Base-by-base conservation (phyloP, 1,140 invertebrate genomes). In the Lasioglossum baleicum region DNA sequence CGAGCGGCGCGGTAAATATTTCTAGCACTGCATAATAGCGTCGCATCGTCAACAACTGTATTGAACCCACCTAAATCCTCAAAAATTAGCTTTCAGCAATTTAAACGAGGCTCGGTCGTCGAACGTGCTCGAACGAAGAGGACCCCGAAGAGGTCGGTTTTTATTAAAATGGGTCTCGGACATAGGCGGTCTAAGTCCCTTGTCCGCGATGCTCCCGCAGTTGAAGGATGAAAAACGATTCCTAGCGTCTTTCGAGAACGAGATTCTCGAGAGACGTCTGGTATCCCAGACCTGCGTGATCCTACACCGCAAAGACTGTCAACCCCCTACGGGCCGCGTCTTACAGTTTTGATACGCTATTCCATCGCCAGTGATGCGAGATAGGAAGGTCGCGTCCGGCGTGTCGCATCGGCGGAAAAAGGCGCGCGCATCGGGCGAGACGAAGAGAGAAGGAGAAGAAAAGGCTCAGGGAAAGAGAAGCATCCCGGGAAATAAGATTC, bases 401-500 rank as follows among this genome's bases (percentile, higher is more conserved):
- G 44, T 13, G 44, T 10, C 44, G 44, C 44, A 2, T 35, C 35
- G 42, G n/a, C 22, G 53, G n/a, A 58, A 13, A 4, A 42, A 44
- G 31, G 20, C 22, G 61, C n/a, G 26, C 26, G 26, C 26, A 26
- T 26, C 26, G 26, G 26, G 0, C 26, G 53, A 44, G 42, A 35
- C 20, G 53, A 63, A 42, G 40, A 60, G 67, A 61, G 63, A 69
- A 4, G 10, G 72, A 26, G 82, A 81, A 77, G 75, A 86, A 77
- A 73, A 75, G 75, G 61, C 83, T 78, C 70, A 79, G 77, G 64
- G 53, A 58, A n/a, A 56, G 17, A n/a, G 86, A 73, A 80, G 84
- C 81, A 87, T 88, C 84, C 58, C 82, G 87, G 87, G 85, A 88
- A 88, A 88, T 88, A 88, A 88, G 85, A 86, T 88, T 88, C 85